phyloP scores from a whole-genome alignment of 1,140 invertebrate species.

The Bombus vancouverensis region DNA sequence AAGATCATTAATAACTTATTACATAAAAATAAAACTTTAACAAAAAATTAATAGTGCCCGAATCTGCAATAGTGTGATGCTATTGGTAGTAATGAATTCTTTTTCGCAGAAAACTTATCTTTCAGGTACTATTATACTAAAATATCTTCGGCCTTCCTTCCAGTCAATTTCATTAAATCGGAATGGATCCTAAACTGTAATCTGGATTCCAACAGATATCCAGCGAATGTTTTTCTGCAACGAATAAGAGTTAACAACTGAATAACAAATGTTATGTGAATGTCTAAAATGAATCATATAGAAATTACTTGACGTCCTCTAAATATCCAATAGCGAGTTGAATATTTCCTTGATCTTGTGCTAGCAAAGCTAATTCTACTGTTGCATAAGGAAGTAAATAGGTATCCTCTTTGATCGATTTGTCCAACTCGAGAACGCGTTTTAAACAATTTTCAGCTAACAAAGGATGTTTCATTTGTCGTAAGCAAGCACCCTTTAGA shows the following conservation, averaged over 20 bases:
- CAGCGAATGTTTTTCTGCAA: conserved; percentile 92
- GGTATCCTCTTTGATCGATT: conserved; percentile 91
- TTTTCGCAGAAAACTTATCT: not conserved
- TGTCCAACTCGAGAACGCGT: conserved; percentile 88
- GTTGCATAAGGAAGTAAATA: conserved; percentile 94
- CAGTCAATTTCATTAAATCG: conserved; percentile 85
- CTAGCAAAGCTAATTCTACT: conserved; percentile 92
- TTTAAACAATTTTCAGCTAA: conserved; percentile 91
- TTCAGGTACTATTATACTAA: conserved; percentile 28
- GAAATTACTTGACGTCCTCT: conserved; percentile 91
- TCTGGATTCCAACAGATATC: conserved; percentile 94
- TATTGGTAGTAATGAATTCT: conserved; percentile 46
- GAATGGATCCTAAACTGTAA: conserved; percentile 96
- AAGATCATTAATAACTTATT: not conserved
- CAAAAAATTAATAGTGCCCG: conserved; percentile 22
- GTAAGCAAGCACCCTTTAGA: conserved; percentile 93
- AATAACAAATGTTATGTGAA: not conserved
- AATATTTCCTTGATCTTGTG: conserved; percentile 86
- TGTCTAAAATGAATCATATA: not conserved
- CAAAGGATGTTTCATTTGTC: conserved; percentile 87
- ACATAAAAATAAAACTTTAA: not conserved
- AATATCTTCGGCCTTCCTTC: conserved; percentile 70
- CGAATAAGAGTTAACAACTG: not conserved
- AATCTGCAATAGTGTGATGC: conserved; percentile 40
- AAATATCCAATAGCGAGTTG: conserved; percentile 88